Evolutionary conservation across 64 coral and sea anemone genomes (phyloP).

Genomic region (Montipora cactus): DNA sequence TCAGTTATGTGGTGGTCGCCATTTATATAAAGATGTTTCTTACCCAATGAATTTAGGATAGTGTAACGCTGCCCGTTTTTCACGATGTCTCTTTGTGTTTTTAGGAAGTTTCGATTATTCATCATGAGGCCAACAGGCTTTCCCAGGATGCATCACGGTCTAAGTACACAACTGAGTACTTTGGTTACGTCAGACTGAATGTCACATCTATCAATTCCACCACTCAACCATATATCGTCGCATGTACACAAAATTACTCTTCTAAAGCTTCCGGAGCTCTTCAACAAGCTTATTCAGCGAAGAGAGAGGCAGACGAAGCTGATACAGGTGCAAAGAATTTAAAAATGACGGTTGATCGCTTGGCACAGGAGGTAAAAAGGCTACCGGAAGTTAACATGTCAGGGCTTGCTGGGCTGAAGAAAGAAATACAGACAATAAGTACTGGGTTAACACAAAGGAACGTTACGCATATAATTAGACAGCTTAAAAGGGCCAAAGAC

Average conservation of each 20-base stretch:
- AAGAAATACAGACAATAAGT: conserved; percentile 59
- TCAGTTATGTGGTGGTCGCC: no score
- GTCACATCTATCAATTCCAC: neutral
- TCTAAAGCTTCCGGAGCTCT: conserved; percentile 27
- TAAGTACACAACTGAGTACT: conserved; percentile 58
- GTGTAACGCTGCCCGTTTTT: no score
- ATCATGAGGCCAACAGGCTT: conserved; percentile 57
- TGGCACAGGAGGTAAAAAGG: conserved; percentile 52
- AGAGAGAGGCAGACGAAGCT: conserved; percentile 52
- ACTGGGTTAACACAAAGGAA: conserved; percentile 55
- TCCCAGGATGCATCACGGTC: conserved; percentile 6
- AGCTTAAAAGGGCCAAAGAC: conserved; percentile 58
- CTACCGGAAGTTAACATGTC: conserved; percentile 75
- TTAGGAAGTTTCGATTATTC: conserved; percentile 64
- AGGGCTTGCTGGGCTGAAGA: conserved; percentile 62
- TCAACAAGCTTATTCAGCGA: conserved; percentile 28
- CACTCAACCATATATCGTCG: conserved; percentile 20
- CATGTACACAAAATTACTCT: conserved; percentile 78
- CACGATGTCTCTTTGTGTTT: neutral
- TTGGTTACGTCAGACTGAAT: conserved; percentile 25
- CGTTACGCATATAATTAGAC: conserved; percentile 42
- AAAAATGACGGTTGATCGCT: conserved; percentile 15
- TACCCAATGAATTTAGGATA: no score
- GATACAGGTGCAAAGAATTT: conserved; percentile 37
- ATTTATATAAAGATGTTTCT: no score